A percentile compares a stretch with the other conserved stretches of the same genome.
Conservation (phyloP, 2,888 invertebrate species). For the Flexamia atlantica region DNA sequence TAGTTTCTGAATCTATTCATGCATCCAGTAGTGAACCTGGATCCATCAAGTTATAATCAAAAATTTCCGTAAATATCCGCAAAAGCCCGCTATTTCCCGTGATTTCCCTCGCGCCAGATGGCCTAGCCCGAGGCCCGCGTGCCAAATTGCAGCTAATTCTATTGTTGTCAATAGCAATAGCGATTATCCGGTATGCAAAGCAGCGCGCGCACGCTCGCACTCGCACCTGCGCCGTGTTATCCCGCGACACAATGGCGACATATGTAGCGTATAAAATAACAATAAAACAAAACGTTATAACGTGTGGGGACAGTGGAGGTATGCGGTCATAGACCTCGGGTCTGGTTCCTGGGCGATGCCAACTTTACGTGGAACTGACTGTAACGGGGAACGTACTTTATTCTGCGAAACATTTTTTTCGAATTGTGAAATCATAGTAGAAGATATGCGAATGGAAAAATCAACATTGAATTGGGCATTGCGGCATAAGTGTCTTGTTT, state of each 20-base stretch:
- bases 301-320: conserved; percentile 56
- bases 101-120: conserved; percentile 26
- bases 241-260: conserved; percentile 61
- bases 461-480: too few species aligned
- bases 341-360: neutral
- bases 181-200: conserved; percentile 56
- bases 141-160: conserved; percentile 57
- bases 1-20: too few species aligned
- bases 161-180: conserved; percentile 43
- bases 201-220: conserved; percentile 22
- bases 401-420: too few species aligned
- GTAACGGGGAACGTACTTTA: neutral
- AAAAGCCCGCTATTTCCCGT: neutral
- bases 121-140: conserved; percentile 1
- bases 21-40: conserved; percentile 1
- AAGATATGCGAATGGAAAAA: too few species aligned
- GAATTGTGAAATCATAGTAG: too few species aligned
- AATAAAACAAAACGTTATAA: conserved; percentile 61
- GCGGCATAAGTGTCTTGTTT: too few species aligned
- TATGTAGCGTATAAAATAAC: conserved; percentile 63
- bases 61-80: neutral
- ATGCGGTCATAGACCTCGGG: conserved; percentile 59
- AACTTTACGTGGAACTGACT: neutral
- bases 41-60: neutral
- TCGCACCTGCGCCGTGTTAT: conserved; percentile 38